Base-by-base conservation (phyloP, 2,888 invertebrate species). In the Brachyptera risi region DNA sequence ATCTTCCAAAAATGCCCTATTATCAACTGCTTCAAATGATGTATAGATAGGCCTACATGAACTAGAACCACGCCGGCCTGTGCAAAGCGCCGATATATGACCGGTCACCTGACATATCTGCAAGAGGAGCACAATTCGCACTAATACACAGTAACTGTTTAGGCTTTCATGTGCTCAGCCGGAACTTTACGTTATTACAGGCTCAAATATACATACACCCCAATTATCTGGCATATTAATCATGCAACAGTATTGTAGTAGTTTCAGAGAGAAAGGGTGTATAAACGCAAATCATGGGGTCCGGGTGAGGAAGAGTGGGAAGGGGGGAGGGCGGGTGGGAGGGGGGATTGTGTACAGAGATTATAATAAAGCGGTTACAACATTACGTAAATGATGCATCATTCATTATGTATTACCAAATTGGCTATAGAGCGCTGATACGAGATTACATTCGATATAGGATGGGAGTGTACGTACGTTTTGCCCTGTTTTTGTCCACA, bases 301-400 rank as follows among this genome's bases (percentile, higher is more conserved):
- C 9, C n/a, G n/a, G n/a, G 17, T n/a, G 40, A 9, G 40, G 17
- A 15, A 9, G 40, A 7, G 5, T 40, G 40, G 7, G 40, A n/a
- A 40, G 5, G 40, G 40, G 7, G n/a, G n/a, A 15, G 40, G 40
- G 40, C 5, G 40, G 17, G n/a, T 9, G 4, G n/a, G 40, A 40
- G n/a, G 17, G 13, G 40, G n/a, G n/a, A n/a, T n/a, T 40, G 40
- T n/a, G 40, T n/a, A n/a, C n/a, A 40, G 40, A 40, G 40, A 40
- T 40, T 40, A 44, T 44, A 19, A 44, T n/a, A 44, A 44, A 44
- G 44, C 44, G 17, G 19, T 19, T 44, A 44, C 19, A n/a, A 21
- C 44, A 44, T 44, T 44, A 44, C 19, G 11, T 44, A 17, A 44
- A 44, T 21, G 44, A 44, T 44, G 44, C 21, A 19, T 19, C 44